Conservation (phyloP, 2,113 vertebrate genomes). For the Microtus montanus region DNA sequence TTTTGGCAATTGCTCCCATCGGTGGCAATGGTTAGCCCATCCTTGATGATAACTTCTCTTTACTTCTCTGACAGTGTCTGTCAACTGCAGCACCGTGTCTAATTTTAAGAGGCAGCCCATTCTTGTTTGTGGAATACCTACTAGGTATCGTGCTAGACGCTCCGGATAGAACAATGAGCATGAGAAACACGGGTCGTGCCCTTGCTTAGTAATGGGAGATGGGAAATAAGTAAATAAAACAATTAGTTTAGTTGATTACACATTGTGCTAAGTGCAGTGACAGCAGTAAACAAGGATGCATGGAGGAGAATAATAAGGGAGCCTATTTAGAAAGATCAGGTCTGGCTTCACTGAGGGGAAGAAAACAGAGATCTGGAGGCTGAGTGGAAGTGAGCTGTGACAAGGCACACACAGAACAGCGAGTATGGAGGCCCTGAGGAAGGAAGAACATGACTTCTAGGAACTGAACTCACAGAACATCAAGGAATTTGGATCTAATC, state of each 20-base stretch:
- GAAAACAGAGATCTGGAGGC: neutral
- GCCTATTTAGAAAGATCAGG: neutral
- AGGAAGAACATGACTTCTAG: conserved; percentile 9
- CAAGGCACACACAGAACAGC: neutral
- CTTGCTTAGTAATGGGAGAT: conserved; percentile 30
- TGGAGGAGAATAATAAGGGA: conserved; percentile 42
- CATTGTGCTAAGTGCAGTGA: neutral
- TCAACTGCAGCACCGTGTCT: neutral
- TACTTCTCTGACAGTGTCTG: neutral
- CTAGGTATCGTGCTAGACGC: neutral
- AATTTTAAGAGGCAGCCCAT: conserved; percentile 8
- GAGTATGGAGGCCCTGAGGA: neutral
- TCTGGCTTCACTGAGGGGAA: neutral
- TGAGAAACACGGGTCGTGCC: neutral
- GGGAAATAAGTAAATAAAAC: conserved; percentile 54
- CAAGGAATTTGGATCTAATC: conserved; percentile 25
- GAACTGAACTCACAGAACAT: neutral
- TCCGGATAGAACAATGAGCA: neutral
- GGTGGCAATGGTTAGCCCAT: neutral
- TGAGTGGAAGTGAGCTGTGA: neutral
- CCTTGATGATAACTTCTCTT: neutral
- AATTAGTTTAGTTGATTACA: conserved; percentile 51
- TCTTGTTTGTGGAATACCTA: neutral
- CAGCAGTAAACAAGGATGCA: neutral
- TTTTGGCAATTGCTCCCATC: neutral